Evolutionary conservation across 2,797 vertebrate species (phyloP).

Genomic region (Neosilurus mollespiculum): DNA sequence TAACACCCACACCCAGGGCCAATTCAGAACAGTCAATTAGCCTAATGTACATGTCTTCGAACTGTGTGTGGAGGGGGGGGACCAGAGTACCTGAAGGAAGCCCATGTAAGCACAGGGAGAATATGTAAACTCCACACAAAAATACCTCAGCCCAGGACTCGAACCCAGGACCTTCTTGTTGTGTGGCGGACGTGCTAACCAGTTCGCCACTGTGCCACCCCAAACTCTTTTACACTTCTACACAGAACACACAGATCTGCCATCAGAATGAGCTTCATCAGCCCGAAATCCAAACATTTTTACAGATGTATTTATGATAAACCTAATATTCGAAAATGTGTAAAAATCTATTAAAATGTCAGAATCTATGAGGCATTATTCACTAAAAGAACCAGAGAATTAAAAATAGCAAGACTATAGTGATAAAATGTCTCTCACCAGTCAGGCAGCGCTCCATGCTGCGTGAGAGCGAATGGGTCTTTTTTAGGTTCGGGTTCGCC

Average conservation of each 20-base stretch:
- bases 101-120: no score
- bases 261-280: neutral
- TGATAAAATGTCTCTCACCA: constrained; percentile 66
- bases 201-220: no score
- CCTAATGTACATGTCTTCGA: no score
- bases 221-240: neutral
- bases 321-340: neutral
- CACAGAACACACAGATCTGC: neutral
- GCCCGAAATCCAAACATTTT: neutral
- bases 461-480: constrained; percentile 71
- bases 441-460: constrained; percentile 74
- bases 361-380: neutral
- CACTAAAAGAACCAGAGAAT: neutral
- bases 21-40: no score
- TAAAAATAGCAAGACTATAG: neutral
- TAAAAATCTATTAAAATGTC: neutral
- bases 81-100: no score
- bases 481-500: constrained; percentile 57
- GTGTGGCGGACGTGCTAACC: no score
- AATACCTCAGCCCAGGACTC: no score
- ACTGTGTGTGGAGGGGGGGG: no score
- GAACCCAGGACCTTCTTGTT: no score
- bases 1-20: no score
- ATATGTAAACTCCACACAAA: no score
- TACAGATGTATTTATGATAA: neutral